These are phyloP conservation scores for Naso thynnoides DNA, from an alignment of 2,797 vertebrate genomes.

Conservation along the genomic window DNA sequence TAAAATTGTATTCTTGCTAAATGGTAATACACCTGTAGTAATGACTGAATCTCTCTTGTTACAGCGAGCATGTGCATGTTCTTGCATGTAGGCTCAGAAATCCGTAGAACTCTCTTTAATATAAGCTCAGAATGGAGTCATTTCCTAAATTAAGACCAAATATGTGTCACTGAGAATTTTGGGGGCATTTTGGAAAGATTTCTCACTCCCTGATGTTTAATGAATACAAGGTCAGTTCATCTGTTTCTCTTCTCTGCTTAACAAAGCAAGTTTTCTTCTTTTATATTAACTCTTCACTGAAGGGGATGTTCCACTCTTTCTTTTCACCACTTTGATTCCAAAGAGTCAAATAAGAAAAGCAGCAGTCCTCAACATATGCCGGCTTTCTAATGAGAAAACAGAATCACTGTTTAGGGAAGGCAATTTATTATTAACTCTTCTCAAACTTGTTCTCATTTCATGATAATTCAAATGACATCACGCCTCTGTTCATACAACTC, in stretches of 20 bases:
- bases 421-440: slow-evolving; percentile 12
- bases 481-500: slow-evolving; percentile 15
- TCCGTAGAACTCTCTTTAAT: neutral
- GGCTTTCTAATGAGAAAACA: neutral
- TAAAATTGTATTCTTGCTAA: neutral
- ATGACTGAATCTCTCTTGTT: neutral
- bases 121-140: neutral
- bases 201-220: neutral
- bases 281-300: neutral
- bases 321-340: neutral
- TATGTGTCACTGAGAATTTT: neutral
- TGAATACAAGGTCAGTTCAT: neutral
- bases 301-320: neutral
- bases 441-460: slow-evolving; percentile 21
- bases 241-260: neutral
- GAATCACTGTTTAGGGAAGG: neutral
- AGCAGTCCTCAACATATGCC: neutral
- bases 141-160: neutral
- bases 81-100: neutral
- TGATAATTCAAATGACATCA: slow-evolving; percentile 2
- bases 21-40: neutral
- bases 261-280: neutral
- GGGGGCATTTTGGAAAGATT: neutral
- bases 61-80: neutral
- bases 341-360: neutral